phyloP scores from a whole-genome alignment of 2,888 invertebrate genomes.

The Dermolepida albohirtum region DNA sequence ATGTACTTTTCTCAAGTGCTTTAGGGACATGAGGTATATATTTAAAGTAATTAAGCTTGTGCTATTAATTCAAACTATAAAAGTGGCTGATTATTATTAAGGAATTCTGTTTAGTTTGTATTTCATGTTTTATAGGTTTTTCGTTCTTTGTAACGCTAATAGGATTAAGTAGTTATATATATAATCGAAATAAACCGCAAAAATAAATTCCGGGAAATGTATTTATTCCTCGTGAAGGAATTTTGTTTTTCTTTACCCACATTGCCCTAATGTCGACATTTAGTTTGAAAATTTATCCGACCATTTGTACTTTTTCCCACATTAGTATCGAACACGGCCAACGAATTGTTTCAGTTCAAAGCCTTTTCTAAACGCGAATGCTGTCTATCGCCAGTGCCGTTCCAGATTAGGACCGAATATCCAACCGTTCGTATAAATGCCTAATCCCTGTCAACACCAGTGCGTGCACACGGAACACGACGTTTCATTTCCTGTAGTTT shows the following conservation, averaged over 20 bases:
- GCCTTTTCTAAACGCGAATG: conserved; percentile 12
- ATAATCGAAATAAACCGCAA: too few relatives aligned
- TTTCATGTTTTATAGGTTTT: too few relatives aligned
- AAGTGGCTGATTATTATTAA: too few relatives aligned
- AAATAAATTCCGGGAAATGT: too few relatives aligned
- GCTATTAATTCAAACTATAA: too few relatives aligned
- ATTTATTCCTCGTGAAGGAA: background rate
- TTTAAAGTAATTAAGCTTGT: too few relatives aligned
- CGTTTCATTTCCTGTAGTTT: conserved; percentile 33
- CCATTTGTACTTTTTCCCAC: conserved; percentile 36
- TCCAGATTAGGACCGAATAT: conserved; percentile 35
- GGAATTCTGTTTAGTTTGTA: too few relatives aligned
- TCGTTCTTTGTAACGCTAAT: too few relatives aligned
- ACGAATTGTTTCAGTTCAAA: conserved; percentile 30
- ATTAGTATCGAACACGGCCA: conserved; percentile 32
- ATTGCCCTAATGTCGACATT: conserved; percentile 7
- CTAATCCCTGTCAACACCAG: conserved; percentile 50
- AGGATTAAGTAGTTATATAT: too few relatives aligned
- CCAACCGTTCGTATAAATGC: conserved; percentile 41
- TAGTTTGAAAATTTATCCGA: conserved; percentile 24
- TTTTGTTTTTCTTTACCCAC: background rate
- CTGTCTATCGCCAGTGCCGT: conserved; percentile 15
- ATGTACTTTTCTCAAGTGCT: too few relatives aligned
- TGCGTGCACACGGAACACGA: conserved; percentile 25
- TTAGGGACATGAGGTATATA: too few relatives aligned